phyloP scores from a whole-genome alignment of 2,113 vertebrate genomes.

The Lathamus discolor region DNA sequence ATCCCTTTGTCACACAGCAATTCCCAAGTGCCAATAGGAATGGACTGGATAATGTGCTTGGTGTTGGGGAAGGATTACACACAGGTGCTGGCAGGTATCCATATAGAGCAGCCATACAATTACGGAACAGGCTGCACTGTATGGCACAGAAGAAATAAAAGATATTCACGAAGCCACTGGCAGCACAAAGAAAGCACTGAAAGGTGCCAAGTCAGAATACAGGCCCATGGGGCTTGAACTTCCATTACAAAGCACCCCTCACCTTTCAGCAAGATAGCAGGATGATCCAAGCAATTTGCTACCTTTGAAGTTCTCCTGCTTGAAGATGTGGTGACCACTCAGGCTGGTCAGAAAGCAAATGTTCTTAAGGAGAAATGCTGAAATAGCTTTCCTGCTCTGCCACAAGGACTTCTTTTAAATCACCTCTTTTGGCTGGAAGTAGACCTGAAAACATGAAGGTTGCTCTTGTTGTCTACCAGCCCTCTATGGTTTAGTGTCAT shows the following conservation, averaged over 20 bases:
- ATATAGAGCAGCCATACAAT: not conserved
- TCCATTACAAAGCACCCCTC: not conserved
- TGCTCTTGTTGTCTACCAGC: not conserved
- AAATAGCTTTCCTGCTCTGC: not conserved
- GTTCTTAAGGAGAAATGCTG: not conserved
- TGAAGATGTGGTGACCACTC: not conserved
- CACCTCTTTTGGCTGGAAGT: not conserved
- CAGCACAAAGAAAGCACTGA: not conserved
- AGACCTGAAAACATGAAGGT: not conserved
- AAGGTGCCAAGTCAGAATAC: not conserved
- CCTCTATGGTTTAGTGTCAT: not conserved
- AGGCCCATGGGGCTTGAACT: not conserved
- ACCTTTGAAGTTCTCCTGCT: not conserved
- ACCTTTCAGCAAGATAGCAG: not conserved
- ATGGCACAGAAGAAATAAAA: not conserved
- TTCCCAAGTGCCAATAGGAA: rapidly evolving
- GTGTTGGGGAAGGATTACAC: not conserved
- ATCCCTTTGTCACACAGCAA: not conserved
- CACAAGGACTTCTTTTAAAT: not conserved
- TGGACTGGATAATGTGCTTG: not conserved
- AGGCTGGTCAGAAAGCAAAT: not conserved
- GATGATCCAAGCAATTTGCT: not conserved
- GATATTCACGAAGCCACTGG: not conserved
- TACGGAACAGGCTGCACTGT: not conserved
- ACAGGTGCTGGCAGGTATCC: not conserved